A percentile compares a stretch with the other conserved stretches of the same genome.
Evolutionary conservation across 2,888 invertebrate genomes (phyloP).

Genomic region (Chalcosyrphus nemorum): DNA sequence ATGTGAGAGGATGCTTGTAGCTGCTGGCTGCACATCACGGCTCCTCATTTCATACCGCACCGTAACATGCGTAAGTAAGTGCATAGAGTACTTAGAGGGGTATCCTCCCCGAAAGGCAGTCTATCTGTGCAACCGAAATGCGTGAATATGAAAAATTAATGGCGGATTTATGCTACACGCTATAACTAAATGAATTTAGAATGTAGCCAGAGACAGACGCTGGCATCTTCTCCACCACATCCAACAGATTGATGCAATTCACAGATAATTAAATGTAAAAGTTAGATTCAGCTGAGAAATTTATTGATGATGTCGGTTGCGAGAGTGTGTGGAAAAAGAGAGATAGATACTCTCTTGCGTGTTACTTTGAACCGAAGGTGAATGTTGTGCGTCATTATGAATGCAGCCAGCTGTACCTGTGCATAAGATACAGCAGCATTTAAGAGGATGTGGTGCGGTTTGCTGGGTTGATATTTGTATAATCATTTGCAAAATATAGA

Average conservation of each 20-base stretch:
- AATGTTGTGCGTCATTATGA: constrained; percentile 66
- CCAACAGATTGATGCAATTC: constrained; percentile 72
- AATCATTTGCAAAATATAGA: constrained; percentile 58
- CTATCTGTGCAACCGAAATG: constrained; percentile 57
- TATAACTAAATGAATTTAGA: constrained; percentile 72
- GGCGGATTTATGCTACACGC: constrained; percentile 68
- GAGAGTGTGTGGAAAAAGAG: constrained; percentile 41
- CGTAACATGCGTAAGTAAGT: constrained; percentile 66
- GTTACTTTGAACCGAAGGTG: constrained; percentile 71
- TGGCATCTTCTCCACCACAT: neutral
- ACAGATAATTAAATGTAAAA: constrained; percentile 74
- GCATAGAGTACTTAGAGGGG: constrained; percentile 11
- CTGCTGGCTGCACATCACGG: constrained; percentile 2
- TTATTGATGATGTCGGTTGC: constrained; percentile 70
- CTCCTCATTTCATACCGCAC: constrained; percentile 36
- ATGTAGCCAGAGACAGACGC: constrained; percentile 17
- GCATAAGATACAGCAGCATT: constrained; percentile 9
- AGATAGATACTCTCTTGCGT: constrained; percentile 61
- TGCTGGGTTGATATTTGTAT: constrained; percentile 32
- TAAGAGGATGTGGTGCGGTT: constrained; percentile 17
- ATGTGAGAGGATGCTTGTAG: neutral
- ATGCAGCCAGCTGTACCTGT: constrained; percentile 40
- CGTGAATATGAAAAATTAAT: constrained; percentile 73
- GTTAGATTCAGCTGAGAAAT: constrained; percentile 71
- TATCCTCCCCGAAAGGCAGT: neutral